Evolutionary conservation across 2,888 invertebrate genomes (phyloP).

Genomic region (Campoplex nolae): DNA sequence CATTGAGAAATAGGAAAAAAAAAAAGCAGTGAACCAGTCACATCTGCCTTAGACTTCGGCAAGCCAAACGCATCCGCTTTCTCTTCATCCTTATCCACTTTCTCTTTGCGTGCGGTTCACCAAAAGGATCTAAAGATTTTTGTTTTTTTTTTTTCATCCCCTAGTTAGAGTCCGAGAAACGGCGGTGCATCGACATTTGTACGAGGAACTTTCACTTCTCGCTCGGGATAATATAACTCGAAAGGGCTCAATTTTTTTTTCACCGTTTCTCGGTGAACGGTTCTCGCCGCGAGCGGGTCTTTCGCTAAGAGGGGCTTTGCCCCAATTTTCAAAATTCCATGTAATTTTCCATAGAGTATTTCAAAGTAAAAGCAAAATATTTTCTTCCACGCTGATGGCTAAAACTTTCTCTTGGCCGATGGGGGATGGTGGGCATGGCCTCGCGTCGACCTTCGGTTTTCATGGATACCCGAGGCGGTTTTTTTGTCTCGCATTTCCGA

Average conservation of each 20-base stretch:
- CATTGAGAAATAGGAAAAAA: not conserved
- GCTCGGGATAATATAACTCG: slow-evolving; percentile 40
- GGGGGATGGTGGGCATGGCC: slow-evolving; percentile 39
- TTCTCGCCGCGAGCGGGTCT: slow-evolving; percentile 17
- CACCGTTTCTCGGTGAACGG: not conserved
- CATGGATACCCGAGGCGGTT: slow-evolving; percentile 31
- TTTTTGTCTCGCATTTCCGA: slow-evolving; percentile 49
- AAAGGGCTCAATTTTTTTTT: slow-evolving; percentile 64
- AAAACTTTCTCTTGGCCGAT: slow-evolving; percentile 60
- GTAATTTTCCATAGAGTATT: slow-evolving; percentile 48
- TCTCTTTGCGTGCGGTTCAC: slow-evolving; percentile 50
- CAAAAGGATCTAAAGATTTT: slow-evolving; percentile 61
- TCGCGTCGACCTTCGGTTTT: slow-evolving; percentile 38
- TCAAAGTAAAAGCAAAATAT: slow-evolving; percentile 42
- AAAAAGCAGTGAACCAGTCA: not conserved
- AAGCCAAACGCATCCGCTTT: slow-evolving; percentile 32
- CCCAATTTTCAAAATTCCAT: slow-evolving; percentile 66
- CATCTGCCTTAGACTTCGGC: not conserved
- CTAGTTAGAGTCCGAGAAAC: not conserved
- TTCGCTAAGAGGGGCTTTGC: slow-evolving; percentile 29
- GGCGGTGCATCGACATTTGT: slow-evolving; percentile 19
- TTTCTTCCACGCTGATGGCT: slow-evolving; percentile 19
- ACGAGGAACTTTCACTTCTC: slow-evolving; percentile 66
- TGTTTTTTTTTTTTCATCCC: slow-evolving; percentile 50
- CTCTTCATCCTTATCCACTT: slow-evolving; percentile 60